phyloP scores from a whole-genome alignment of 2,113 vertebrate species.

The Zeus faber region DNA sequence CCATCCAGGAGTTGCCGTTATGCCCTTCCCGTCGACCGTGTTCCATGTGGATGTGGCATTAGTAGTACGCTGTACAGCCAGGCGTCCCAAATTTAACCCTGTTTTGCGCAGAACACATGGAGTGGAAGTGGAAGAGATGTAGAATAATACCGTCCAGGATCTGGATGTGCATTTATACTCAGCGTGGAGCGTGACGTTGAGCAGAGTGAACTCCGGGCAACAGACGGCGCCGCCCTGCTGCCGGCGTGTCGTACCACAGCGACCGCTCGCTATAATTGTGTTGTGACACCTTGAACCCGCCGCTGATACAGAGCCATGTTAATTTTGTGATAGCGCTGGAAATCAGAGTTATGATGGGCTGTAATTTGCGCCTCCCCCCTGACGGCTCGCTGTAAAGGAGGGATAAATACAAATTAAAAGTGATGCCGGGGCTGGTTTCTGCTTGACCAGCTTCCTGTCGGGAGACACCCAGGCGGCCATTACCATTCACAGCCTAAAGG shows the following conservation, averaged over 20 bases:
- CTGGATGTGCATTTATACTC: no score
- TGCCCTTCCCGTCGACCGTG: no score
- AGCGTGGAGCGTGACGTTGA: no score
- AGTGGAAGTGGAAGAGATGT: no score
- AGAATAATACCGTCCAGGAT: no score
- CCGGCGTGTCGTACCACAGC: conserved; percentile 67
- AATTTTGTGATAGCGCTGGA: conserved; percentile 79
- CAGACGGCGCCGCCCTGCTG: conserved; percentile 70
- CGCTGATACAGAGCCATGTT: conserved; percentile 77
- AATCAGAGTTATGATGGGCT: conserved; percentile 78
- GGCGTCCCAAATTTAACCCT: no score
- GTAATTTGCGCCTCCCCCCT: conserved; percentile 77
- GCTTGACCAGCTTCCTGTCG: conserved; percentile 73
- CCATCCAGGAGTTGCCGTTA: no score
- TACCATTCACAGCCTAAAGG: conserved; percentile 56
- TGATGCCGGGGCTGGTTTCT: conserved; percentile 76
- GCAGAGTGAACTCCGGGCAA: conserved; percentile 60
- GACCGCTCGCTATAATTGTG: conserved; percentile 77
- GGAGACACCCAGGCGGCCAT: conserved; percentile 47
- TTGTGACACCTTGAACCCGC: conserved; percentile 78
- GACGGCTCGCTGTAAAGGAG: conserved; percentile 67
- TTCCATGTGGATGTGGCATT: no score
- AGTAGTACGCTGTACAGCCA: no score
- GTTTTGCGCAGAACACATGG: no score
- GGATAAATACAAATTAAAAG: conserved; percentile 85